Conservation (phyloP, 2,797 vertebrate species). For the Microctenopoma steveboyesi region DNA sequence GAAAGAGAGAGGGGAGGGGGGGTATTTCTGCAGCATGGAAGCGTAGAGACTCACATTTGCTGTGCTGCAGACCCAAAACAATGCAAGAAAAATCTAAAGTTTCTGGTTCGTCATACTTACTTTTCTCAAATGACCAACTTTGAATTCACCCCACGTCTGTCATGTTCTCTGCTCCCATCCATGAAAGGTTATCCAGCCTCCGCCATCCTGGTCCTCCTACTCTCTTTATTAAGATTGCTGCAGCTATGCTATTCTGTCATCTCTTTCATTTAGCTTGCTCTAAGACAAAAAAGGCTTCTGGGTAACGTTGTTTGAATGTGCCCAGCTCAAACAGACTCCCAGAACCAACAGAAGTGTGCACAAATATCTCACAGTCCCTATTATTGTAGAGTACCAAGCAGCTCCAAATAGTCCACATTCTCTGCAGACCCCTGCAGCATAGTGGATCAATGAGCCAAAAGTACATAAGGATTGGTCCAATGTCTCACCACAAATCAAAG, state of each 20-base stretch:
- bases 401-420: conserved; percentile 60
- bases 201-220: not conserved
- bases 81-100: conserved; percentile 28
- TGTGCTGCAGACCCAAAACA: conserved; percentile 30
- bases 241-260: conserved; percentile 50
- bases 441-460: conserved; percentile 68
- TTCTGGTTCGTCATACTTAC: conserved; percentile 52
- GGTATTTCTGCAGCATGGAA: conserved; percentile 35
- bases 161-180: conserved; percentile 34
- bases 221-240: conserved; percentile 55
- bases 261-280: conserved; percentile 39
- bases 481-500: conserved; percentile 69
- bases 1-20: not conserved
- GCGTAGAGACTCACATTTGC: conserved; percentile 16
- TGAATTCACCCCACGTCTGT: conserved; percentile 40
- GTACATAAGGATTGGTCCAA: conserved; percentile 68
- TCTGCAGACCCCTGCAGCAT: conserved; percentile 66
- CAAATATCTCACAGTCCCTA: conserved; percentile 64
- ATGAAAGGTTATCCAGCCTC: conserved; percentile 52
- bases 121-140: conserved; percentile 43
- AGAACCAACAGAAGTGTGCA: conserved; percentile 62
- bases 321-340: conserved; percentile 61
- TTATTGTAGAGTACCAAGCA: conserved; percentile 62
- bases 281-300: conserved; percentile 65
- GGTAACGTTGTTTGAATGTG: conserved; percentile 67